A percentile compares a stretch with the other conserved stretches of the same genome.
Evolutionary conservation across 2,113 vertebrate species (phyloP).

Genomic region (Leucopsar rothschildi): DNA sequence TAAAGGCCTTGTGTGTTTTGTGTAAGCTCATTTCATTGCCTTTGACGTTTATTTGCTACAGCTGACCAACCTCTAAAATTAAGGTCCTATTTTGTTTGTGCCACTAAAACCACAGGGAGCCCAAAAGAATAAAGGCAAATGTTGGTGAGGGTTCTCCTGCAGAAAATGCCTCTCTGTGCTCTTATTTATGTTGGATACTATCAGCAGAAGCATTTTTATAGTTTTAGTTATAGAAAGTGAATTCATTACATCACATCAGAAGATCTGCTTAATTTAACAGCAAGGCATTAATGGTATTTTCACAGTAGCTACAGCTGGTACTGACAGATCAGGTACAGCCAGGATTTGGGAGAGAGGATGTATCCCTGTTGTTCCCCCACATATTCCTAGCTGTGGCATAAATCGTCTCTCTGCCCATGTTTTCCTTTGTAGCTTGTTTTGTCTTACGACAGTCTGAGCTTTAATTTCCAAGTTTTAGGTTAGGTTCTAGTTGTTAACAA

Average conservation of each 20-base stretch:
- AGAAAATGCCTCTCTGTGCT: background rate
- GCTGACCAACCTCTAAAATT: constrained; percentile 8
- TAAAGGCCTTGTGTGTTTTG: background rate
- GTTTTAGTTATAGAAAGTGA: background rate
- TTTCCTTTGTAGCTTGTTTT: background rate
- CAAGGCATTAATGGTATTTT: background rate
- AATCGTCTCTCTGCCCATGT: rapidly evolving
- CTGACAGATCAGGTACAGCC: background rate
- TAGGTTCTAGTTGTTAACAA: background rate
- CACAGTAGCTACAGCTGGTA: background rate
- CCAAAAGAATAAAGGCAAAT: background rate
- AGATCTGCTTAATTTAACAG: background rate
- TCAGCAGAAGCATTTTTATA: background rate
- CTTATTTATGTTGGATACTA: background rate
- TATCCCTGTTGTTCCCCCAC: background rate
- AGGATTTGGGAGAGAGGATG: background rate
- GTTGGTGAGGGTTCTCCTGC: background rate
- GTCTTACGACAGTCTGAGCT: background rate
- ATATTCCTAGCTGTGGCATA: background rate
- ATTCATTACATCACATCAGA: background rate
- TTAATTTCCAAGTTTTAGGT: background rate
- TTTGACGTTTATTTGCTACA: background rate
- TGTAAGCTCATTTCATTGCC: background rate
- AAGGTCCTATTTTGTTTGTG: background rate
- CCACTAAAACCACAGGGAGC: background rate